These are phyloP conservation scores for Poecilia picta DNA, from an alignment of 2,797 vertebrate species.

Conservation along the genomic window DNA sequence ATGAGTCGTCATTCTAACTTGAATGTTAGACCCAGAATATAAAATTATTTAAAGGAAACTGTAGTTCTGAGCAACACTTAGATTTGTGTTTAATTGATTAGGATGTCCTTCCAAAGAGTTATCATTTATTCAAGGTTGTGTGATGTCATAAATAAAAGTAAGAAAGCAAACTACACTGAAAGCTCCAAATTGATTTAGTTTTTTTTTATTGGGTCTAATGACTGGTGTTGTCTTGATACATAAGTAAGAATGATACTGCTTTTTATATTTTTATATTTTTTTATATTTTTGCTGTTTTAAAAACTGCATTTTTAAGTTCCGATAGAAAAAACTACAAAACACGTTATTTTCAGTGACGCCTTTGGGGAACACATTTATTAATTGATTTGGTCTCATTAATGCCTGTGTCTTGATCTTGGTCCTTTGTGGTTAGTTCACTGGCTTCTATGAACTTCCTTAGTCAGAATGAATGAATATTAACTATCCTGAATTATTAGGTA, in stretches of 20 bases:
- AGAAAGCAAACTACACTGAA: not conserved
- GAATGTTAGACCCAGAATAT: not conserved
- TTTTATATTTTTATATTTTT: too few species aligned
- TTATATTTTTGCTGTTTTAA: not conserved
- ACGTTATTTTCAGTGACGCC: not conserved
- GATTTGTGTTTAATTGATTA: not conserved
- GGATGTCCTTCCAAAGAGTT: not conserved
- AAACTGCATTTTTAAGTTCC: not conserved
- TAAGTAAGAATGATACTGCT: not conserved
- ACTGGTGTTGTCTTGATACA: not conserved
- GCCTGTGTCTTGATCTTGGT: not conserved
- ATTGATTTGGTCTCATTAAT: not conserved
- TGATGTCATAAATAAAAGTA: not conserved
- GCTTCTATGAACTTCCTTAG: not conserved
- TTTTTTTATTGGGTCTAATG: not conserved
- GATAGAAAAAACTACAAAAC: not conserved
- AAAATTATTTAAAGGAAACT: not conserved
- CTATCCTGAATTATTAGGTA: not conserved
- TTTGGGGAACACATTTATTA: not conserved
- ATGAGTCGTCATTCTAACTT: not conserved
- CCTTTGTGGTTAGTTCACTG: not conserved
- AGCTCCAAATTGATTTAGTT: not conserved
- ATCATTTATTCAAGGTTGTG: not conserved
- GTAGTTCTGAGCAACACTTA: not conserved
- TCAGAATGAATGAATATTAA: not conserved